Conservation (phyloP, 2,888 invertebrate species). For the Ennomos erosarius region DNA sequence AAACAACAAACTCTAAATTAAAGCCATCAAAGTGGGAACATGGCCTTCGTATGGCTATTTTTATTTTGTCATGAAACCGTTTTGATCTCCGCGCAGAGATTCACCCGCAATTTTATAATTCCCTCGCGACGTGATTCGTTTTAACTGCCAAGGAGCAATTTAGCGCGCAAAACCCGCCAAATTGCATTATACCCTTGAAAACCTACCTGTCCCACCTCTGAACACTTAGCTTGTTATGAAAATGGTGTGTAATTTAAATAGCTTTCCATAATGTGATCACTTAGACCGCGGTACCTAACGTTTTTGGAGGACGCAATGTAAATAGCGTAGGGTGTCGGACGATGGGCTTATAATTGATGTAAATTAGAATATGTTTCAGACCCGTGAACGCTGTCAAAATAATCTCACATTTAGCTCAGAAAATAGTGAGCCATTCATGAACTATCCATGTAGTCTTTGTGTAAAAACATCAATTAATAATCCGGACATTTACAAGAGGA, state of each 20-base stretch:
- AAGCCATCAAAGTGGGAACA: constrained; percentile 36
- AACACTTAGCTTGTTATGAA: constrained; percentile 46
- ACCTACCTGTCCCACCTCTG: constrained; percentile 44
- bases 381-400: constrained; percentile 4
- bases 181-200: constrained; percentile 63
- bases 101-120: constrained; percentile 72
- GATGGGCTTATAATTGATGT: constrained; percentile 28
- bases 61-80: constrained; percentile 56
- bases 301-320: constrained; percentile 27
- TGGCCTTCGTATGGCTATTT: constrained; percentile 49
- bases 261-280: constrained; percentile 54
- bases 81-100: constrained; percentile 62
- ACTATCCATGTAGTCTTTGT: too few relatives aligned
- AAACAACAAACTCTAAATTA: constrained; percentile 19
- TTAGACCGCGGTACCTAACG: constrained; percentile 31
- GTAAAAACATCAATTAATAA: too few relatives aligned
- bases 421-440: neutral
- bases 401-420: constrained; percentile 4
- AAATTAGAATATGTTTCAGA: constrained; percentile 5
- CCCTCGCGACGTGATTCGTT: constrained; percentile 69
- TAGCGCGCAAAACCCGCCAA: constrained; percentile 59
- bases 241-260: constrained; percentile 57
- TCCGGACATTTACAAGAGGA: too few relatives aligned
- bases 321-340: constrained; percentile 19
- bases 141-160: constrained; percentile 72